phyloP scores from a whole-genome alignment of 2,888 invertebrate species.

The Bellardia bayeri region DNA sequence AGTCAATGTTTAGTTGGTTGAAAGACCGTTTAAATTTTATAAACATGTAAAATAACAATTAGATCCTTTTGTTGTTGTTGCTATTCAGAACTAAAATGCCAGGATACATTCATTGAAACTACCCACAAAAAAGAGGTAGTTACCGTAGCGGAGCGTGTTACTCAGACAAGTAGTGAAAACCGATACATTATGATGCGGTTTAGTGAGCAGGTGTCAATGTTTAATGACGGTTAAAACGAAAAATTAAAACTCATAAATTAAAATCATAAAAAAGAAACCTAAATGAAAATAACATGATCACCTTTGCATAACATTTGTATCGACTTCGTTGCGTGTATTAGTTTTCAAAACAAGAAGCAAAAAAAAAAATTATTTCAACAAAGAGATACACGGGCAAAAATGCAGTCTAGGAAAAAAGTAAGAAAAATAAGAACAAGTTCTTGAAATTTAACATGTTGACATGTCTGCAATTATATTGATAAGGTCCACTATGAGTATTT shows the following conservation, averaged over 20 bases:
- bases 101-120: conserved; percentile 40
- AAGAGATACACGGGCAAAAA: conserved; percentile 21
- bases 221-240: conserved; percentile 69
- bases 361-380: conserved; percentile 1
- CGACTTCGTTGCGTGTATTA: conserved; percentile 26
- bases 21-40: conserved; percentile 71
- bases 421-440: conserved; percentile 39
- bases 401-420: conserved; percentile 18
- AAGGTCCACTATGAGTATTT: conserved; percentile 49
- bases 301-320: conserved; percentile 64
- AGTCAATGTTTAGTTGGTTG: conserved; percentile 56
- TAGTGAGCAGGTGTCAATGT: conserved; percentile 70
- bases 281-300: conserved; percentile 63
- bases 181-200: conserved; percentile 70
- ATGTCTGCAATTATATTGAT: conserved; percentile 31
- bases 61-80: conserved; percentile 71
- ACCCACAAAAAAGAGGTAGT: conserved; percentile 68
- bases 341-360: background rate
- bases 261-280: conserved; percentile 47
- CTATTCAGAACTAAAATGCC: conserved; percentile 24
- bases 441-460: conserved; percentile 49
- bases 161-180: conserved; percentile 66
- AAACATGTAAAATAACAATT: conserved; percentile 77
- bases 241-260: conserved; percentile 68
- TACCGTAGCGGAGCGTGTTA: conserved; percentile 37